A percentile compares a stretch with the other conserved stretches of the same genome.
phyloP scores from a whole-genome alignment of 2,797 vertebrate genomes.

The Furcifer pardalis region DNA sequence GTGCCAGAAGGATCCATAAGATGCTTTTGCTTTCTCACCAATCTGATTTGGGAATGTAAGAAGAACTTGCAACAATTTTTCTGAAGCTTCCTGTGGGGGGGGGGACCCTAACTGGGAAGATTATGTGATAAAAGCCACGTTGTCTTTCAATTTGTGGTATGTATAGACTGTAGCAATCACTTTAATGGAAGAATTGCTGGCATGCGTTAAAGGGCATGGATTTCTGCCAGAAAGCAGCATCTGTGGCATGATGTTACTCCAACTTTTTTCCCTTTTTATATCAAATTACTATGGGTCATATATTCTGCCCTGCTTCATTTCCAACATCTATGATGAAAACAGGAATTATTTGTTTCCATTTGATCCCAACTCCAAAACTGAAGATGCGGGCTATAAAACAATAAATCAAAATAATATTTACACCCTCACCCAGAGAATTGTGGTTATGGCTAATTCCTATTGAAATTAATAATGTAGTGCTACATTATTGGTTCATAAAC shows the following conservation, averaged over 20 bases:
- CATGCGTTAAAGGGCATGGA: conserved; percentile 52
- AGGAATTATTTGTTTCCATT: background rate
- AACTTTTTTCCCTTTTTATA: conserved; percentile 11
- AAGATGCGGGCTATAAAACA: background rate
- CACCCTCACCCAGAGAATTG: background rate
- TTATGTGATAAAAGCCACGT: conserved; percentile 58
- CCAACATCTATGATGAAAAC: background rate
- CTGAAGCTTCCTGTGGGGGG: conserved; percentile 40
- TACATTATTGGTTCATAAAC: conserved; percentile 10
- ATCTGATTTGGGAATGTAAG: conserved; percentile 47
- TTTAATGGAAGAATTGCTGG: conserved; percentile 56
- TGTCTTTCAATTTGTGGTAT: conserved; percentile 51
- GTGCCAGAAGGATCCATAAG: conserved; percentile 9
- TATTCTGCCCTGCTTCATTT: background rate
- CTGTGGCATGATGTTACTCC: conserved; percentile 29
- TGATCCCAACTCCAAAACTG: background rate
- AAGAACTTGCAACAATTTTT: conserved; percentile 52
- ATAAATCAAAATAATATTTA: background rate
- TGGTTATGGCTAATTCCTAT: background rate
- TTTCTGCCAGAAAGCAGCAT: conserved; percentile 39
- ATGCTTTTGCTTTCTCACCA: conserved; percentile 38
- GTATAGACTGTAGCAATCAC: conserved; percentile 51
- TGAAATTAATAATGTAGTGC: background rate
- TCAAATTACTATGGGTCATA: conserved; percentile 10
- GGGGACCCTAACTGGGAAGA: conserved; percentile 51